phyloP scores from a whole-genome alignment of 2,113 vertebrate species.

The Rallus limicola region DNA sequence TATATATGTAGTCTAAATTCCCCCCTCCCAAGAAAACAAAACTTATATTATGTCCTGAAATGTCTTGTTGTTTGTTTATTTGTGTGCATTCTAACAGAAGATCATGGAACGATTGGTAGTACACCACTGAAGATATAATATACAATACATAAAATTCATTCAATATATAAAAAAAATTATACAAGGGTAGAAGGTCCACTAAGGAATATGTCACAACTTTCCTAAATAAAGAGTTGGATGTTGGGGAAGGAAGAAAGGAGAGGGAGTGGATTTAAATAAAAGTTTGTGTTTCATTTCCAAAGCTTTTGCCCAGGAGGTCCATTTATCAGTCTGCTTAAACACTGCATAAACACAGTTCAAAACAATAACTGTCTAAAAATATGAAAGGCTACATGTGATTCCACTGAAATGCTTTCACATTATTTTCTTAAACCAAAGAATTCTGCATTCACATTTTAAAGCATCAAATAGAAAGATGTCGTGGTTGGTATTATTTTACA shows the following conservation, averaged over 20 bases:
- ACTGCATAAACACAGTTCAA: neutral
- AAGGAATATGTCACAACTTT: neutral
- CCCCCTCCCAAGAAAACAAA: neutral
- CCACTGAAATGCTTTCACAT: neutral
- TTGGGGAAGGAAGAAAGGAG: neutral
- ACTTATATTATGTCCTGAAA: neutral
- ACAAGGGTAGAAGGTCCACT: neutral
- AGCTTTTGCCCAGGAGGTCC: conserved; percentile 13
- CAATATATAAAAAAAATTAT: neutral
- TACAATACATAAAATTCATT: neutral
- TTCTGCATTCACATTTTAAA: conserved; percentile 15
- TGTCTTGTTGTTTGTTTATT: neutral
- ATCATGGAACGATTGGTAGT: neutral
- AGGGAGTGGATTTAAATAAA: neutral
- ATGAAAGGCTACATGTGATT: neutral
- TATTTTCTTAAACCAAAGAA: conserved; percentile 57
- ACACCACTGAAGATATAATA: neutral
- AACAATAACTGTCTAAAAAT: neutral
- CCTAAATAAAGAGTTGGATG: neutral
- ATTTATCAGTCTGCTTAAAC: conserved; percentile 29
- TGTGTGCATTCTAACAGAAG: neutral
- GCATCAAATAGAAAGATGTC: conserved; percentile 54
- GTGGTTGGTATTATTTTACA: conserved; percentile 70
- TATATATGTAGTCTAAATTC: neutral
- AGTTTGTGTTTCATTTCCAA: neutral